Base-by-base conservation (phyloP, 2,113 vertebrate species). In the Ascaphus truei region DNA sequence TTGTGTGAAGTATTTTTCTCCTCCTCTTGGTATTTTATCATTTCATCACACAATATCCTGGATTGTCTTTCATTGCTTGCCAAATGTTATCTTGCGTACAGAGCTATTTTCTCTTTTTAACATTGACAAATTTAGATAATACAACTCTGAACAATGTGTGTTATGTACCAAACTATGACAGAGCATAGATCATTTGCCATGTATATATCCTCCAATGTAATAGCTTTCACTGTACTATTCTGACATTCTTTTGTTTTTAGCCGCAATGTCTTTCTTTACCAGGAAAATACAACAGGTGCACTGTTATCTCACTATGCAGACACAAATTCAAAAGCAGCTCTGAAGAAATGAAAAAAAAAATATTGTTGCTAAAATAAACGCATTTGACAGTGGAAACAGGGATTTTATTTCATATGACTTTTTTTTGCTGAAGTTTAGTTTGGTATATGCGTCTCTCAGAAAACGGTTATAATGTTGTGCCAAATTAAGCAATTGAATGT, bases 191-290 rank as follows among this genome's bases (percentile, higher is more conserved):
- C 36, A 43, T 55, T 66, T 55, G 48, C 63, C 63, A 30, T 52
- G 50, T 52, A 52, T 27, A 15, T 10, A 52, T 7, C 13, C 50
- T 52, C 7, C 3, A 30, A 30, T 20, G 25, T n/a, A 18, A 53
- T 37, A 1, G 31, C 34, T 27, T 65, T 31, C 63, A 7, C 33
- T 53, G 50, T 22, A 22, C 23, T 30, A 29, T 55, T 37, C 12
- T 30, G 34, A 29, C 23, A n/a, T 27, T 41, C 63, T 39, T 55
- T 66, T 66, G 36, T 66, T 53, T 51, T 51, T 55, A 39, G 26
- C 47, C 33, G n/a, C 53, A 53, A 41, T 30, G 63, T 39, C n/a
- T 37, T 34, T 45, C n/a, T 41, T 39, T 7, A 9, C 15, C 13
- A 30, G 22, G 45, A 31, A 16, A 53, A 55, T 53, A 53, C 16